Percentiles rank a stretch among this genome's conserved stretches.
Conservation (phyloP, 2,113 vertebrate species). For the Theristicus caerulescens region DNA sequence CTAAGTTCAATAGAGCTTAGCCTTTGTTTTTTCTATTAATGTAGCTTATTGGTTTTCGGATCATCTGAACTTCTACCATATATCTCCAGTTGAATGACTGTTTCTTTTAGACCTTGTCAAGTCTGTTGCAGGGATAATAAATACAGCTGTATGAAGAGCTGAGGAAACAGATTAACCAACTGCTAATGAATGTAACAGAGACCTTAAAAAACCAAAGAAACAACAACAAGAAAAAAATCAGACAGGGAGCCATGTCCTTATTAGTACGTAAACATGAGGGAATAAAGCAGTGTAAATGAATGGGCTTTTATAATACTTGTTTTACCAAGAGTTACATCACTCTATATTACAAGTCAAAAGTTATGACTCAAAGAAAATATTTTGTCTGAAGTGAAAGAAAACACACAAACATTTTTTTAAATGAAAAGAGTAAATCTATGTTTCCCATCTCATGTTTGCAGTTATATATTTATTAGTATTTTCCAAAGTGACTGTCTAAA, state of each 20-base stretch:
- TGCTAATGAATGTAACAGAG: neutral
- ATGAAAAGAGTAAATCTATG: neutral
- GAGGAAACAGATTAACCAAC: neutral
- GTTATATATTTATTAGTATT: slow-evolving; percentile 40
- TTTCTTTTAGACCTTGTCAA: neutral
- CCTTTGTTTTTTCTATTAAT: neutral
- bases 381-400: neutral
- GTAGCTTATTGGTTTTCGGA: neutral
- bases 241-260: neutral
- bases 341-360: neutral
- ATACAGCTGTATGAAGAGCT: neutral
- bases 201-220: neutral
- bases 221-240: neutral
- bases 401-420: neutral
- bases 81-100: neutral
- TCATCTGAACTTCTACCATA: neutral
- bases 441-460: slow-evolving; percentile 30
- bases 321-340: neutral
- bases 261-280: neutral
- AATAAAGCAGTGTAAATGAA: neutral
- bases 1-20: neutral
- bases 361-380: neutral
- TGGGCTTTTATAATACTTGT: neutral
- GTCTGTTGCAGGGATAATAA: neutral
- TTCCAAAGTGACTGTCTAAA: slow-evolving; percentile 1